Base-by-base conservation (phyloP, 2,797 vertebrate species). In the Dendrocincla fuliginosa region DNA sequence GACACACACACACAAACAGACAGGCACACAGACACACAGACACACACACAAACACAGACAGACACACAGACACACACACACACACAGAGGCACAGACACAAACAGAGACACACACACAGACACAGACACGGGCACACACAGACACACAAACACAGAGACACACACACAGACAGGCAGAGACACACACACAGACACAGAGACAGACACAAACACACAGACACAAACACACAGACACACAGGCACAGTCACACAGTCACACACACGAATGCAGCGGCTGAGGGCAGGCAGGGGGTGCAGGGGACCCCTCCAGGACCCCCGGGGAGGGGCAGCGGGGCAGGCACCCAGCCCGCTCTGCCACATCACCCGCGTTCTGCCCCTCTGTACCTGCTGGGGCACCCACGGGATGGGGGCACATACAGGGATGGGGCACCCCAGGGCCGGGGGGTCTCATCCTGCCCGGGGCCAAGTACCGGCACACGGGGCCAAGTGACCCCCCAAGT, bases 211-310 rank as follows among this genome's bases (percentile, higher is more conserved):
- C n/a, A n/a, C n/a, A n/a, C n/a, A n/a, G n/a, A n/a, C n/a, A n/a
- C n/a, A n/a, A n/a, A n/a, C 16, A 42, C 7, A 42, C 18, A 17
- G 16, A 41, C 39, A 41, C 6, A 41, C 13, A 15, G 39, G 15
- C 41, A 42, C 19, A 10, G 30, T 19, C 27, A 52, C 16, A 28
- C 24, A 27, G 27, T 30, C 50, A 19, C 30, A 50, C 49, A 50
- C 15, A 50, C 28, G 23, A 22, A 12, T 1, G 41, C 41, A 42
- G 24, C 61, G 3, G 87, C 68, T n/a, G 68, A 35, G 46, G 37
- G 42, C 1, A 3, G 12, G 7, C 2, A 2, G 56, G 55, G 14
- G 6, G 15, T 5, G n/a, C 28, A 5, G 39, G 32, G 50, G n/a
- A 33, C 35, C 30, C 57, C 35, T 8, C 33, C 57, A 6, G 56